Conservation (phyloP, 1,140 invertebrate species). For the Cydia amplana region DNA sequence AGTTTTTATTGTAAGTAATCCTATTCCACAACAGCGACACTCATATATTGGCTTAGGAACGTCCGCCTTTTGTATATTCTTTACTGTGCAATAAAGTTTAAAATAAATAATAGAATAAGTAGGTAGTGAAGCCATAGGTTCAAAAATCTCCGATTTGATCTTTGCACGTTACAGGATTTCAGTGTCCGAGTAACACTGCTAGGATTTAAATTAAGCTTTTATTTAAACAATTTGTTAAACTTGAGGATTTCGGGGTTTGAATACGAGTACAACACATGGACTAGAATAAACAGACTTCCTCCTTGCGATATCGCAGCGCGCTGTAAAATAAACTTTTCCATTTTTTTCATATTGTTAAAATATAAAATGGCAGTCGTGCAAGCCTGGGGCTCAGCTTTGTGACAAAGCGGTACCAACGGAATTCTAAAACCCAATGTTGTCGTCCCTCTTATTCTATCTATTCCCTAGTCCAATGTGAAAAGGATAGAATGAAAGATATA, state of each 20-base stretch:
- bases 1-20: too few species aligned
- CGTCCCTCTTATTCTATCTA: neutral
- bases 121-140: too few species aligned
- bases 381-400: constrained; percentile 12
- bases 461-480: neutral
- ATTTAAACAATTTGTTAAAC: neutral
- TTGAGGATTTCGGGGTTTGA: neutral
- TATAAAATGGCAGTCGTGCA: constrained; percentile 31
- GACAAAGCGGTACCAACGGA: neutral
- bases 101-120: too few species aligned
- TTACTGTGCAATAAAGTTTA: too few species aligned
- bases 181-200: too few species aligned
- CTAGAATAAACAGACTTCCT: constrained; percentile 29
- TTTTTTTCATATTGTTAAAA: constrained; percentile 32
- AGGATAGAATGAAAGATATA: neutral
- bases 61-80: too few species aligned
- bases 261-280: neutral
- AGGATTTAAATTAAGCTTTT: too few species aligned
- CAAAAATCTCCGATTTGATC: too few species aligned
- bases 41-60: too few species aligned
- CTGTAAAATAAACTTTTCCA: constrained; percentile 25
- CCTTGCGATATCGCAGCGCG: neutral
- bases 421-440: neutral
- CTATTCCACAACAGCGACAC: too few species aligned
- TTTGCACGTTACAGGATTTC: too few species aligned